Evolutionary conservation across 1,140 invertebrate species (phyloP), one percentile per base, ranked within the genome.

Genomic region (Aleiodes sp.): DNA sequence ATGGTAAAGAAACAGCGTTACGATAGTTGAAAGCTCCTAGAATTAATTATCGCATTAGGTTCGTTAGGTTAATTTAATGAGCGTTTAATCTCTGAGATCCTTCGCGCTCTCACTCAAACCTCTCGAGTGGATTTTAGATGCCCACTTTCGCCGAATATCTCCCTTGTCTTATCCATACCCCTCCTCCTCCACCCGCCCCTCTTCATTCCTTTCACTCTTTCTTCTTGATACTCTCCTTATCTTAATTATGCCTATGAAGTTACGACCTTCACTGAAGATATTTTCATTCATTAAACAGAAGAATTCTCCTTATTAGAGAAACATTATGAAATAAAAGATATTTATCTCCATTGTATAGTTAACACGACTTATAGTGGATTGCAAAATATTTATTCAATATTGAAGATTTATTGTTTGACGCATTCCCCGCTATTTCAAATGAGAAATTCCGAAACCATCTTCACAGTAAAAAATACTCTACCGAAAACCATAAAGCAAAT

Each of bases 61-160:
- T 74, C 77, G 73, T 77, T 77, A 73, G 72, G 73, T 70, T 75
- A 78, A 78, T 76, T 76, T 71, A 71, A 77, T 75, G 72, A 78
- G 73, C 72, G 70, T 67, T 73, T 75, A 75, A 73, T 70, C 68
- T 68, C 28, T 59, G 14, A 59, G 24, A 59, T 67, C 43, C 67
- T 69, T 69, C 19, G 29, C 8, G 16, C 26, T 67, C 65, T 59
- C 28, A 8, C 28, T 59, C 56, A 59, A 29, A 28, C 26, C 56
- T 29, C 56, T 35, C 12, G 31, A 28, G 59, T 35, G 28, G 21
- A 62, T 62, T 41, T 60, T 46, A 72, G 70, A 67, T 71, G 67
- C 71, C 56, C 56, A 59, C 63, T 39, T 35, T 73, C 67, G 43
- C 39, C 61, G 46, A 43, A 16, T 33, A 19, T 46, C 33, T 56